A percentile compares a stretch with the other conserved stretches of the same genome.
Conservation (phyloP, 2,113 vertebrate genomes). For the Plectropomus leopardus region DNA sequence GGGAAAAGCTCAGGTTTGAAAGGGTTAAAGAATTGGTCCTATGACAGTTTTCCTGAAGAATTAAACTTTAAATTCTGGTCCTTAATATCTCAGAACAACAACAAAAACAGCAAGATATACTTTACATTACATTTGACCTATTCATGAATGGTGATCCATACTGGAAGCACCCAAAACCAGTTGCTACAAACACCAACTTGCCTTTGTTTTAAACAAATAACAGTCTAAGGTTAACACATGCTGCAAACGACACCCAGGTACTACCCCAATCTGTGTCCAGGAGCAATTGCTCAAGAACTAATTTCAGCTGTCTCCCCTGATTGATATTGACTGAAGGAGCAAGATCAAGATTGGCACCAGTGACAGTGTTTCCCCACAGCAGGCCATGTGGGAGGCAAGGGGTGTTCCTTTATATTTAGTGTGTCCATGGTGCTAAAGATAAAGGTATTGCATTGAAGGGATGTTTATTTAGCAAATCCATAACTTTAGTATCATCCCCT, state of each 20-base stretch:
- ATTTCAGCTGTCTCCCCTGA: slow-evolving; percentile 51
- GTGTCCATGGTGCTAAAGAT: not conserved
- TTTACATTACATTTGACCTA: not conserved
- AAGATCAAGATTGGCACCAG: slow-evolving; percentile 39
- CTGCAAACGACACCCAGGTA: not conserved
- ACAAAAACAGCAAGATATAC: not conserved
- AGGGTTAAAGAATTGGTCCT: not conserved
- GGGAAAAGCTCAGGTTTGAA: too few relatives aligned
- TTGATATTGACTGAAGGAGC: slow-evolving; percentile 39
- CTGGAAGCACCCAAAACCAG: not conserved
- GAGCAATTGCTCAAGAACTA: slow-evolving; percentile 36
- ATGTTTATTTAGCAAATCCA: not conserved
- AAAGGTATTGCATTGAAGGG: not conserved
- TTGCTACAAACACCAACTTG: not conserved
- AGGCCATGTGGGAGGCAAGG: not conserved
- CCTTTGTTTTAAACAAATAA: slow-evolving; percentile 7
- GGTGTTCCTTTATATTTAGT: not conserved
- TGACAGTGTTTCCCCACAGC: slow-evolving; percentile 25
- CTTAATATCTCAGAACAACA: not conserved
- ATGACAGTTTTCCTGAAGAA: not conserved
- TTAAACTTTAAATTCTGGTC: not conserved
- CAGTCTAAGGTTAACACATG: not conserved
- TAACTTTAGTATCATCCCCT: not conserved
- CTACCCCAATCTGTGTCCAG: slow-evolving; percentile 25
- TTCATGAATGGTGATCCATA: not conserved